Evolutionary conservation across 2,113 vertebrate species (phyloP).

Genomic region (Haemorhous mexicanus): DNA sequence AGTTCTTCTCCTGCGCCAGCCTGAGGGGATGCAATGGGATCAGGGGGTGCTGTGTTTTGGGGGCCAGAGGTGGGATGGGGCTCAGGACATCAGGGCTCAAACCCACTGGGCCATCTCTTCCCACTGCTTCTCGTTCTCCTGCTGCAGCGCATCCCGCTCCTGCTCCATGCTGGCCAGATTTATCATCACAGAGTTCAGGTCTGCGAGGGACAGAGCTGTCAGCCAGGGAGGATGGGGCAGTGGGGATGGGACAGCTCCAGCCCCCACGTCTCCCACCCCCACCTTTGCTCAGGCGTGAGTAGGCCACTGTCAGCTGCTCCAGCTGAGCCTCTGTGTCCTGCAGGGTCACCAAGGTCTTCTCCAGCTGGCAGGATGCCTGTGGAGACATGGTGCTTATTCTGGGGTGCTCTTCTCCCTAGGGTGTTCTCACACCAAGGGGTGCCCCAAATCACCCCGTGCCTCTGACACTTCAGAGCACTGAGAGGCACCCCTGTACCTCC

Average conservation of each 20-base stretch:
- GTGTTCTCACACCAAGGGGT: background rate
- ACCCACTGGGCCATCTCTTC: conserved; percentile 61
- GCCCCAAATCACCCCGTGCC: rapidly evolving
- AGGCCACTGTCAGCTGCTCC: conserved; percentile 60
- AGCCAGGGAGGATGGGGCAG: rapidly evolving
- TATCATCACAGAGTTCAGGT: conserved; percentile 53
- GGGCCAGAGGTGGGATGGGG: background rate
- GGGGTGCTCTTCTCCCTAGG: background rate
- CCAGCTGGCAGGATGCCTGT: conserved; percentile 57
- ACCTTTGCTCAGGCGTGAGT: conserved; percentile 63
- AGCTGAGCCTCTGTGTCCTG: background rate
- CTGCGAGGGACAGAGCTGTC: background rate
- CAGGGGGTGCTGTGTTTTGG: background rate
- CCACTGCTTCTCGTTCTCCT: conserved; percentile 57
- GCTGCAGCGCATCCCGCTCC: conserved; percentile 68
- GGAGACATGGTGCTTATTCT: background rate
- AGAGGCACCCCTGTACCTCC: background rate
- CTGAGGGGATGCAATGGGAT: background rate
- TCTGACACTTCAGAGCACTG: background rate
- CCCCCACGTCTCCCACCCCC: rapidly evolving
- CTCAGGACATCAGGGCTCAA: background rate
- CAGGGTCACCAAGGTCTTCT: conserved; percentile 38
- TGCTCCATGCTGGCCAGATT: conserved; percentile 57
- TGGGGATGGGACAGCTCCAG: background rate
- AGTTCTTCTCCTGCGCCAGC: conserved; percentile 28